phyloP scores from a whole-genome alignment of 2,797 vertebrate genomes.

The Tragopan temminckii region DNA sequence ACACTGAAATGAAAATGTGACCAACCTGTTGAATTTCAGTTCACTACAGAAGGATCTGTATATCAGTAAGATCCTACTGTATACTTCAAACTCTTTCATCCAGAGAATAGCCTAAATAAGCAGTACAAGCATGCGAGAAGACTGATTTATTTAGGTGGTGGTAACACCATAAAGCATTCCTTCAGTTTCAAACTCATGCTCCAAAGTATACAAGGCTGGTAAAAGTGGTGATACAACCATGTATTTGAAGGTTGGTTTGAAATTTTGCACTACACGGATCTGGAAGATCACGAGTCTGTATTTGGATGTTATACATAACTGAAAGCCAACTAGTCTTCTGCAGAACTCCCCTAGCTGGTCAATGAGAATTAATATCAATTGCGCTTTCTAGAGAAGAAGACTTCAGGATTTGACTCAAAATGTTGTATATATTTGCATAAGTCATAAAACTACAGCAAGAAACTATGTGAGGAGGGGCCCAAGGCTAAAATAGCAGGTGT shows the following conservation, averaged over 20 bases:
- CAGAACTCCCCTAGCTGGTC: not conserved
- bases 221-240: not conserved
- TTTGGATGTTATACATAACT: not conserved
- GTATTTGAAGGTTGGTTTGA: not conserved
- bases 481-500: conserved; percentile 28
- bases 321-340: not conserved
- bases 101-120: not conserved
- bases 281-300: not conserved
- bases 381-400: not conserved
- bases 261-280: not conserved
- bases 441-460: not conserved
- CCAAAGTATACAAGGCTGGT: not conserved
- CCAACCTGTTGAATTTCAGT: not conserved
- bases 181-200: not conserved
- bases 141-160: not conserved
- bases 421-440: not conserved
- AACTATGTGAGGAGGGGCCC: not conserved
- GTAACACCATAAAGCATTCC: not conserved
- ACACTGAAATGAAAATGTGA: not conserved
- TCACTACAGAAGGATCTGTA: not conserved
- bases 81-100: not conserved
- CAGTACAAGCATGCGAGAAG: not conserved
- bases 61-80: not conserved
- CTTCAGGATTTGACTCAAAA: not conserved
- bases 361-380: not conserved